Conservation (phyloP, 2,113 vertebrate genomes). For the Xiphorhynchus elegans region DNA sequence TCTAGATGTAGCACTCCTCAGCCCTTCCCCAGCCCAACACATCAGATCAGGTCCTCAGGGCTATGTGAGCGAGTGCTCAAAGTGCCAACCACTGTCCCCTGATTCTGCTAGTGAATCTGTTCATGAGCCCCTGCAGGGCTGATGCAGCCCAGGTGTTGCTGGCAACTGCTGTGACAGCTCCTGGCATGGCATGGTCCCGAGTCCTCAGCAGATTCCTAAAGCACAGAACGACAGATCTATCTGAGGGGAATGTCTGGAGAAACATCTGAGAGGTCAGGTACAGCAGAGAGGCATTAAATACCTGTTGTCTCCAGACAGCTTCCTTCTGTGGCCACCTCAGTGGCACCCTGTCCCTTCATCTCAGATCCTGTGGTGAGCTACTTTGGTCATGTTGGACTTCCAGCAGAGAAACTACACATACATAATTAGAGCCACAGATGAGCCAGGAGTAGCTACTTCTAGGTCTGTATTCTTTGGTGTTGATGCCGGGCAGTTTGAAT, state of each 20-base stretch:
- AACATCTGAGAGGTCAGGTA: neutral
- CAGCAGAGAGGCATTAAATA: neutral
- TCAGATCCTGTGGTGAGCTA: neutral
- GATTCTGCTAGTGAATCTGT: accelerated
- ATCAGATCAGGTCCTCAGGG: neutral
- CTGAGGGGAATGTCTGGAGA: neutral
- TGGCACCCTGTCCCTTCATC: neutral
- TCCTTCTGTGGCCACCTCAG: neutral
- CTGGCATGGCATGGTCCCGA: accelerated
- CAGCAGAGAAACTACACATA: accelerated
- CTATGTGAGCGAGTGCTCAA: neutral
- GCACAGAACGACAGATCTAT: neutral
- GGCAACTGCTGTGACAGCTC: neutral
- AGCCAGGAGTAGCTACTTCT: neutral
- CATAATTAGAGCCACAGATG: neutral
- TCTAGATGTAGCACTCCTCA: neutral
- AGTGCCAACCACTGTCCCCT: neutral
- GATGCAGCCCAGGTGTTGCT: neutral
- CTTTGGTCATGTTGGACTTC: neutral
- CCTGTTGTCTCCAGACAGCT: neutral
- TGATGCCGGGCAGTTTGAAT: neutral
- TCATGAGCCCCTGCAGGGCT: accelerated
- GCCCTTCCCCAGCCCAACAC: neutral
- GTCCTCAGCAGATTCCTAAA: neutral
- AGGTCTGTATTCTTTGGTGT: accelerated